Conservation (phyloP, 2,797 vertebrate genomes). For the Oophaga sylvatica region DNA sequence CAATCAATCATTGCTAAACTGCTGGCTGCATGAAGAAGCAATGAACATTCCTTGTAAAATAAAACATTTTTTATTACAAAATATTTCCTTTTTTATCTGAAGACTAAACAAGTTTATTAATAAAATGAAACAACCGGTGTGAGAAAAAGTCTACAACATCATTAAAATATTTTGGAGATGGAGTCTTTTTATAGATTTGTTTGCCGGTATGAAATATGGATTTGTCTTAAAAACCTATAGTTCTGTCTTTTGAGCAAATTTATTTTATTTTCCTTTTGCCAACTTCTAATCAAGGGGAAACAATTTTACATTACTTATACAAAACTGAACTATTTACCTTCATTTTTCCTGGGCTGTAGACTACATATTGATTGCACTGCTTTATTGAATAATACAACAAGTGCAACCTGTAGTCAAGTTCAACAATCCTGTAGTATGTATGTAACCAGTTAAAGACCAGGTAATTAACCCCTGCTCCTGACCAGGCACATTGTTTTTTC, state of each 20-base stretch:
- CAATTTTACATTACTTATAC: conserved; percentile 29
- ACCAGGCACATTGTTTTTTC: no score
- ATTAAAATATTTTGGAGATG: no score
- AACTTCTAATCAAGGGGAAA: not conserved
- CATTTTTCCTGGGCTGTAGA: conserved; percentile 2
- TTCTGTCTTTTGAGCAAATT: not conserved
- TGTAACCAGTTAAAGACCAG: not conserved
- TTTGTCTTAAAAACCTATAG: not conserved
- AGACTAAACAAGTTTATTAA: no score
- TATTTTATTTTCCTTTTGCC: not conserved
- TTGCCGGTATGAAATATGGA: not conserved
- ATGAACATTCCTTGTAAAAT: no score
- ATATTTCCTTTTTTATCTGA: no score
- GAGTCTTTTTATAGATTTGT: no score
- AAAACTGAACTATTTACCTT: conserved; percentile 13
- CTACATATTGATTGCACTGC: not conserved
- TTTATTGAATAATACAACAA: not conserved
- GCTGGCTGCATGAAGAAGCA: no score
- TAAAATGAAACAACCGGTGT: no score
- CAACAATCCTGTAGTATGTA: not conserved
- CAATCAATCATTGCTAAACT: no score
- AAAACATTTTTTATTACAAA: no score
- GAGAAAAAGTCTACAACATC: no score
- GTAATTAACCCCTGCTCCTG: no score
- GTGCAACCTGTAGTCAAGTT: not conserved